Evolutionary conservation across 1,140 invertebrate species (phyloP).

Genomic region (Pissodes strobi): DNA sequence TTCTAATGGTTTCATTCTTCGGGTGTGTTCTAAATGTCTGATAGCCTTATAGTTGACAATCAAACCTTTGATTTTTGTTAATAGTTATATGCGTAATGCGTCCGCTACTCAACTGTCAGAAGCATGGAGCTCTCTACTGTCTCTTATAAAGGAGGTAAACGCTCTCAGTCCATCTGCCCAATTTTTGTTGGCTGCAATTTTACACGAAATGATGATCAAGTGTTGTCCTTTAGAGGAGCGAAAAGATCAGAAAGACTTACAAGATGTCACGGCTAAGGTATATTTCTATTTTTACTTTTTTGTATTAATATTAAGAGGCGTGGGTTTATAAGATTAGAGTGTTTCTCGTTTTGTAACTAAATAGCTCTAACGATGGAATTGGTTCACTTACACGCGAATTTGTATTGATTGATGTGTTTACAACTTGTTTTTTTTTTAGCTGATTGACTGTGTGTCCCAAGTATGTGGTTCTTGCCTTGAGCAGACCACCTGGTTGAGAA

Average conservation of each 20-base stretch:
- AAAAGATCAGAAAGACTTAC: conserved; percentile 76
- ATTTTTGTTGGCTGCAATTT: conserved; percentile 78
- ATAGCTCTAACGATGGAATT: too few relatives aligned
- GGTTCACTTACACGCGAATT: too few relatives aligned
- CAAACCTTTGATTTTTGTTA: conserved; percentile 5
- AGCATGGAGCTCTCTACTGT: conserved; percentile 78
- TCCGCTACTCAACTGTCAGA: conserved; percentile 73
- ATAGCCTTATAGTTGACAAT: too few relatives aligned
- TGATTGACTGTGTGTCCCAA: conserved; percentile 83
- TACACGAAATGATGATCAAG: conserved; percentile 86
- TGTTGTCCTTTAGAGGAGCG: conserved; percentile 75
- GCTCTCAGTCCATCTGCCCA: conserved; percentile 75
- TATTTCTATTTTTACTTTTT: conserved; percentile 10
- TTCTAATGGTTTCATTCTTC: too few relatives aligned
- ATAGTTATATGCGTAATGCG: conserved; percentile 74
- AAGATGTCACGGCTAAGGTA: conserved; percentile 74
- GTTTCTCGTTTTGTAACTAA: too few relatives aligned
- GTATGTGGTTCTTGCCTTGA: conserved; percentile 88
- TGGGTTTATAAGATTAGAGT: too few relatives aligned
- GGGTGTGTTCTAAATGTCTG: too few relatives aligned
- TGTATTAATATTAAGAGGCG: too few relatives aligned
- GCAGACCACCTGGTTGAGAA: conserved; percentile 88
- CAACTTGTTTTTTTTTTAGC: conserved; percentile 60
- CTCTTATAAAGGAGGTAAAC: conserved; percentile 79
- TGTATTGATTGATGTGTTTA: not conserved